These are phyloP conservation scores for Echinops telfairi DNA, from an alignment of 2,113 vertebrate species.

Conservation along the genomic window DNA sequence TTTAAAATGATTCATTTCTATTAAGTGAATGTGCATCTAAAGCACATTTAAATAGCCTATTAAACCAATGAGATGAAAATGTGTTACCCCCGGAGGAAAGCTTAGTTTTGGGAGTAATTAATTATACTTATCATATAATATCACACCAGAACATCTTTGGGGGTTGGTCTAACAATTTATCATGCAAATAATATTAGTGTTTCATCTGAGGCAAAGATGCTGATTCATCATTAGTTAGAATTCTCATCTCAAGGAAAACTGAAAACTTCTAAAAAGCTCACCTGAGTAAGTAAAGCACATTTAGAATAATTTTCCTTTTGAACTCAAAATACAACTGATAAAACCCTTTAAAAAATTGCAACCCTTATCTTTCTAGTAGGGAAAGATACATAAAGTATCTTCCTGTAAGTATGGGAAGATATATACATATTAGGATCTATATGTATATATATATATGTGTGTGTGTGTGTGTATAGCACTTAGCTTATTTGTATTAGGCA, in stretches of 20 bases:
- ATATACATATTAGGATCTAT: not conserved
- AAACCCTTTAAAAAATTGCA: not conserved
- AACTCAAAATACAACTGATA: too few relatives aligned
- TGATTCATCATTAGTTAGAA: conserved; percentile 25
- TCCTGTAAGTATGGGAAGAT: not conserved
- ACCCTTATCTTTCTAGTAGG: not conserved
- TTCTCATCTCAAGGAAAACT: too few relatives aligned
- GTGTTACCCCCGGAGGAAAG: not conserved
- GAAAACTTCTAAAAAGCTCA: too few relatives aligned
- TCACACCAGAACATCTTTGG: conserved; percentile 25
- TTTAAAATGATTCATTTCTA: conserved; percentile 58
- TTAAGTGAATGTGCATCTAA: conserved; percentile 4
- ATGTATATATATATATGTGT: not conserved
- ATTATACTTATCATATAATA: not conserved
- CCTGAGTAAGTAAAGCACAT: too few relatives aligned
- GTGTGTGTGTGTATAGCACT: not conserved
- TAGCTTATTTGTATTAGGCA: not conserved
- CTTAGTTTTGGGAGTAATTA: conserved; percentile 60
- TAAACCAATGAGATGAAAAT: conserved; percentile 54
- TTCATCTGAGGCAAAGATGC: conserved; percentile 43
- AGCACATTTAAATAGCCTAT: conserved; percentile 30
- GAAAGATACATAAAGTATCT: not conserved
- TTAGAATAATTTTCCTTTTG: too few relatives aligned
- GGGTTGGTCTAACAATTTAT: not conserved
- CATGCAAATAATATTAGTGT: not conserved